Base-by-base conservation (phyloP, 2,113 vertebrate genomes). In the Xiphorhynchus elegans region DNA sequence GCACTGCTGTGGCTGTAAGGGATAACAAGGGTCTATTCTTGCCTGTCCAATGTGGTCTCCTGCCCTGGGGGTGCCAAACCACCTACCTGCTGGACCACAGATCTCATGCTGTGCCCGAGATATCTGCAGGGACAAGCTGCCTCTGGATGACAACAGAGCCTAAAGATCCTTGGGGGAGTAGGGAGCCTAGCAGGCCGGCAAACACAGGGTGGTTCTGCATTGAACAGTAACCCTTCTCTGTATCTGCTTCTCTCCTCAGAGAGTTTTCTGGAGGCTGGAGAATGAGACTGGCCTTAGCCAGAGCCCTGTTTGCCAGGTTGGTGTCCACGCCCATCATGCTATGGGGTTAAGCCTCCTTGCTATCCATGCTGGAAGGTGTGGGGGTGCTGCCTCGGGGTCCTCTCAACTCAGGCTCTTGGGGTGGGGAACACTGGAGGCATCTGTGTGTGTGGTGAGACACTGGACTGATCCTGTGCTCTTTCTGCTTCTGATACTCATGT, bases 181-280 rank as follows among this genome's bases (percentile, higher is more conserved):
- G 66, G 47, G 33, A 50, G 59, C 50, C 42, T 56, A 23, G 74
- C 63, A 64, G 52, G 26, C 26, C 17, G 42, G 46, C 17, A 47
- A 91, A 59, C 6, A 10, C 14, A 28, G 44, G 49, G 25, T 21
- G 52, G 16, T 63, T 93, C 26, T 94, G n/a, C 26, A 3, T 46
- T 77, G 49, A 82, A 21, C 20, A 80, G 39, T 96, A 85, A 96
- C 49, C 21, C 2, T 37, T 74, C 31, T 72, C n/a, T 89, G 46
- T 50, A 69, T 81, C 33, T 91, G 76, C 93, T 29, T 95, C 42
- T 96, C 33, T 96, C 50, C 87, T 69, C 95, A 99, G 99, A 98
- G 99, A 99, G 97, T 99, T 99, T 89, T 99, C 99, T 2, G 99
- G 99, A 93, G 99, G 99, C 47, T 99, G 99, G 99, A 99, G 99